phyloP scores from a whole-genome alignment of 2,888 invertebrate species.

The Phaonia tiefii region DNA sequence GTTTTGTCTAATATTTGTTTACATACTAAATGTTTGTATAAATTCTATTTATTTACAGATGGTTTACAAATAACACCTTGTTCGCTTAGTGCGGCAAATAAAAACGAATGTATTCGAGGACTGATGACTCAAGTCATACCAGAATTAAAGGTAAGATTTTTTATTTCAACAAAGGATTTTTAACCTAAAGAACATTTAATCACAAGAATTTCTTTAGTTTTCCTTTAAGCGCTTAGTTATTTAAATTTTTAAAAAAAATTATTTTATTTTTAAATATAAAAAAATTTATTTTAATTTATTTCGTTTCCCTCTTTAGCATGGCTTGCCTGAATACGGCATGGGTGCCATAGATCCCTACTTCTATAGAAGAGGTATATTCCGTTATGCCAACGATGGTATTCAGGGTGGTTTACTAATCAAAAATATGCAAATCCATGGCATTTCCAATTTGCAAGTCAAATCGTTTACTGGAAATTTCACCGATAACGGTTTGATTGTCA shows the following conservation, averaged over 20 bases:
- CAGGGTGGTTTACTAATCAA: constrained; percentile 78
- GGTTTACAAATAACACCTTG: constrained; percentile 79
- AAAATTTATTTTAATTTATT: too few species aligned
- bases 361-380: constrained; percentile 77
- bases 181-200: not conserved
- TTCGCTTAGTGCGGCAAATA: constrained; percentile 82
- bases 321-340: constrained; percentile 74
- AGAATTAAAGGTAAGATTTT: constrained; percentile 74
- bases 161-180: too few species aligned
- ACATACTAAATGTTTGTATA: not conserved
- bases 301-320: constrained; percentile 65
- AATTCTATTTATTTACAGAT: constrained; percentile 28
- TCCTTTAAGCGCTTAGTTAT: not conserved
- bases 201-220: not conserved
- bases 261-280: too few species aligned
- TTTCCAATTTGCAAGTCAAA: constrained; percentile 82
- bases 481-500: constrained; percentile 83
- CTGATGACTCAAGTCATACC: constrained; percentile 82
- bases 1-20: not conserved
- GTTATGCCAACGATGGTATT: constrained; percentile 77
- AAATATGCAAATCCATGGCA: constrained; percentile 82
- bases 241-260: not conserved
- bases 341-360: constrained; percentile 76
- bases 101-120: constrained; percentile 83
- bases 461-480: constrained; percentile 83